Percentiles rank a stretch among this genome's conserved stretches.
Conservation (phyloP, 1,140 invertebrate genomes). For the Atopsyche davidsoni region DNA sequence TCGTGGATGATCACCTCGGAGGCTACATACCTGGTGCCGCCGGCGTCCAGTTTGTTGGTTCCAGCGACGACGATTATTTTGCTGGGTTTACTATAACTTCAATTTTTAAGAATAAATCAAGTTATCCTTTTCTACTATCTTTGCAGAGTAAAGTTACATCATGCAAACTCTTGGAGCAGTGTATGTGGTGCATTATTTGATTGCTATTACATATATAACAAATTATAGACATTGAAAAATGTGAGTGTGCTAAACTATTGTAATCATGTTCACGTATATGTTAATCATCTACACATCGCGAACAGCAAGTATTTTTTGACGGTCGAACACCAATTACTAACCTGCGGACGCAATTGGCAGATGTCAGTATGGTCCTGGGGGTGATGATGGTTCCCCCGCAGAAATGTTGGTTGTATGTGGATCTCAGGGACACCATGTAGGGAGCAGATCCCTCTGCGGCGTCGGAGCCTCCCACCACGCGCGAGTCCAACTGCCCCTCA, state of each 20-base stretch:
- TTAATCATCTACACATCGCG: too few species aligned
- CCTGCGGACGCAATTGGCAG: conserved; percentile 47
- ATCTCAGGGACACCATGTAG: conserved; percentile 44
- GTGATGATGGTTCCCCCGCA: conserved; percentile 49
- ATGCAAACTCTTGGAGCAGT: too few species aligned
- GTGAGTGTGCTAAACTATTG: too few species aligned
- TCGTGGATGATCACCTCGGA: conserved; percentile 44
- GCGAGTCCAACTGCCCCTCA: conserved; percentile 6
- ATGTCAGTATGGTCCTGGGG: conserved; percentile 44
- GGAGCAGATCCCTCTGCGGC: conserved; percentile 39
- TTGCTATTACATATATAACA: too few species aligned
- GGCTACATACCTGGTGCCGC: conserved; percentile 43
- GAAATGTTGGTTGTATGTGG: conserved; percentile 38
- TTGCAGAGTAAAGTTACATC: too few species aligned
- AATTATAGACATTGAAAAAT: too few species aligned
- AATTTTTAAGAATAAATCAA: conserved; percentile 3
- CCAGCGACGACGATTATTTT: conserved; percentile 45
- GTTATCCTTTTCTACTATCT: background rate
- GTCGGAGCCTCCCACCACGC: conserved; percentile 44
- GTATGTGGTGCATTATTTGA: too few species aligned
- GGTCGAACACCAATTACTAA: too few species aligned
- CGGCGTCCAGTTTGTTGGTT: conserved; percentile 43
- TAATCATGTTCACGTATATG: too few species aligned
- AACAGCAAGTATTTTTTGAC: too few species aligned
- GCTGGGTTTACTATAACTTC: conserved; percentile 29